Percentiles rank a stretch among this genome's conserved stretches.
Conservation (phyloP, 2,888 invertebrate species). For the Diarsia rubi region DNA sequence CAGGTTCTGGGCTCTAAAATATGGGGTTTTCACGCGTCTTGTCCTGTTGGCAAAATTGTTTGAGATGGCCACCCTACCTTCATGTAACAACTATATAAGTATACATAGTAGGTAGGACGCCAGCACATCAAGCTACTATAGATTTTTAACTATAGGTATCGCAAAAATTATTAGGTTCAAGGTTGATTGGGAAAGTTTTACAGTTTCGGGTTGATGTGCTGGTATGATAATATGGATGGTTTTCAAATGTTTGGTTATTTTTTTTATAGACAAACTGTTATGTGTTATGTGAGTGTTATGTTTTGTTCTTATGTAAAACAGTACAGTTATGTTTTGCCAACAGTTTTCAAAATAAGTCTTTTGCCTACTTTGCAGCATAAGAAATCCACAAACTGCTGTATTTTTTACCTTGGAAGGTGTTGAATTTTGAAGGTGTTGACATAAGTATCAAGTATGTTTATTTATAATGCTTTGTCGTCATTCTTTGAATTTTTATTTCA, state of each 20-base stretch:
- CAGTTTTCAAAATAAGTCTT: background rate
- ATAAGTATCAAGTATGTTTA: constrained; percentile 3
- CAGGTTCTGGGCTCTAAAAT: too few relatives aligned
- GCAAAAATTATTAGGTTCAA: too few relatives aligned
- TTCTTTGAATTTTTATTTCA: constrained; percentile 6
- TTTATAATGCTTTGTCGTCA: background rate
- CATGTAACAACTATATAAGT: background rate
- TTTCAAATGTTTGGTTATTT: background rate
- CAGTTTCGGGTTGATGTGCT: too few relatives aligned
- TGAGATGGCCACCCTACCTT: too few relatives aligned
- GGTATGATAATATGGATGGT: background rate
- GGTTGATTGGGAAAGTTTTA: too few relatives aligned
- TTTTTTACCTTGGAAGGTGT: background rate
- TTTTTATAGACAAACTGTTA: background rate
- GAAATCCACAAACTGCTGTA: background rate
- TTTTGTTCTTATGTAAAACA: background rate
- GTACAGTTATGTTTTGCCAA: too few relatives aligned
- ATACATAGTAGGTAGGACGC: background rate
- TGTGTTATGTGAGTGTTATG: background rate
- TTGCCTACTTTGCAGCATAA: background rate
- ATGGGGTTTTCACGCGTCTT: too few relatives aligned
- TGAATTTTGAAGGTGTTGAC: background rate
- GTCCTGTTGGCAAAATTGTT: too few relatives aligned
- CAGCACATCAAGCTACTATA: too few relatives aligned
- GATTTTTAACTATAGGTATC: too few relatives aligned